phyloP scores from a whole-genome alignment of 1,140 invertebrate genomes.

The Drosophila tsacasi region DNA sequence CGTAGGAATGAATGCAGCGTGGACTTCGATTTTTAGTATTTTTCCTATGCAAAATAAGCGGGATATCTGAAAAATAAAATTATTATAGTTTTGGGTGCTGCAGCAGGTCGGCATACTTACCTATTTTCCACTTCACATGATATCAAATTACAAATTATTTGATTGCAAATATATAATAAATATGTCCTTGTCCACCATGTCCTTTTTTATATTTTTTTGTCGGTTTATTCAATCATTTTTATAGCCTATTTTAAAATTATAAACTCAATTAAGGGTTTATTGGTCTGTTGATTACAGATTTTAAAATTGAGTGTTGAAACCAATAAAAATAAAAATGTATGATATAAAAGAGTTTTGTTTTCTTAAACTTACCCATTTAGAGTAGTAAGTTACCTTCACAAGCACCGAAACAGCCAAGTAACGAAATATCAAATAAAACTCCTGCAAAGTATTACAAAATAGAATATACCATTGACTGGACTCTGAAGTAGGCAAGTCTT shows the following conservation, averaged over 20 bases:
- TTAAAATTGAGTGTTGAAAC: no score
- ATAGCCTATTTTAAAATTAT: no score
- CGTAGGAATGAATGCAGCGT: slow-evolving; percentile 18
- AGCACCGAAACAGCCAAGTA: background rate
- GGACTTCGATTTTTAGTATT: slow-evolving; percentile 23
- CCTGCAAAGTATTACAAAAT: background rate
- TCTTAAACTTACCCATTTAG: slow-evolving; percentile 1
- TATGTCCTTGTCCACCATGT: no score
- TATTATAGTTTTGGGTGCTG: background rate
- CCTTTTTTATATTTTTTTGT: no score
- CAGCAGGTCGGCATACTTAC: background rate
- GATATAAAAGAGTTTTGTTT: background rate
- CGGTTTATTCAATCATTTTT: no score
- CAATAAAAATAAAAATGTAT: no score
- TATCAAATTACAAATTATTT: background rate
- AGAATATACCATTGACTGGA: background rate
- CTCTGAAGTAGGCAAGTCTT: slow-evolving; percentile 15
- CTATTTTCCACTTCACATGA: no score
- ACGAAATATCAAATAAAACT: background rate
- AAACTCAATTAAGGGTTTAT: no score
- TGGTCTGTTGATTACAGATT: no score
- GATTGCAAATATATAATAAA: background rate
- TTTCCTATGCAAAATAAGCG: background rate
- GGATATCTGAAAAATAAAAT: slow-evolving; percentile 16
- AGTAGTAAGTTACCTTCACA: background rate